phyloP scores from a whole-genome alignment of 2,888 invertebrate species.

The Mythimna albipuncta region DNA sequence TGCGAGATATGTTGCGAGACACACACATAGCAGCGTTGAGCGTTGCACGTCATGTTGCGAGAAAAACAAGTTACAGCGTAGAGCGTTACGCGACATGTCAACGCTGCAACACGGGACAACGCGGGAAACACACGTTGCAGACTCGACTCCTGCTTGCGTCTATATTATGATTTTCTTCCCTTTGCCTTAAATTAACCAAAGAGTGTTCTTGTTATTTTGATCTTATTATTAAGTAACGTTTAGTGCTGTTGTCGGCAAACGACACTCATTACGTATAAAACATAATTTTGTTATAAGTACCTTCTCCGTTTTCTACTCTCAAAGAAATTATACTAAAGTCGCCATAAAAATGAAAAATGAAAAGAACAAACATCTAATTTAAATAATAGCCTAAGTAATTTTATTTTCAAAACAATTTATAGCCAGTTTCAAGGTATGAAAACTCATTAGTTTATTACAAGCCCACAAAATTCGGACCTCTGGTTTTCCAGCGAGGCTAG shows the following conservation, averaged over 20 bases:
- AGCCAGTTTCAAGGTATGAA: constrained; percentile 46
- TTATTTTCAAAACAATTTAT: constrained; percentile 54
- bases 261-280: background rate
- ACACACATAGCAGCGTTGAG: too few relatives aligned
- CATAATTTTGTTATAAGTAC: background rate
- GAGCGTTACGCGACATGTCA: too few relatives aligned
- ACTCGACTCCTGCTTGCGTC: background rate
- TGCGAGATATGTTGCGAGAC: too few relatives aligned
- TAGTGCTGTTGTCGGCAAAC: background rate
- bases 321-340: constrained; percentile 17
- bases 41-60: too few relatives aligned
- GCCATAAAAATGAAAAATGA: constrained; percentile 6
- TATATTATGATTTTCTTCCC: background rate
- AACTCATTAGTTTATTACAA: constrained; percentile 63
- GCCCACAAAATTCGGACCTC: constrained; percentile 49
- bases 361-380: constrained; percentile 29
- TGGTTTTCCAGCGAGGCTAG: constrained; percentile 43
- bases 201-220: background rate
- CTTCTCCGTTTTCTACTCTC: background rate
- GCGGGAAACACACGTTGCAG: too few relatives aligned
- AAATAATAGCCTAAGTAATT: constrained; percentile 41
- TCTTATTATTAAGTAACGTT: background rate
- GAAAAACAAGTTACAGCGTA: too few relatives aligned
- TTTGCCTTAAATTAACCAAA: background rate
- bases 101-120: too few relatives aligned